Percentiles rank a stretch among this genome's conserved stretches.
Conservation (phyloP, 2,113 vertebrate genomes). For the Oreochromis spilurus region DNA sequence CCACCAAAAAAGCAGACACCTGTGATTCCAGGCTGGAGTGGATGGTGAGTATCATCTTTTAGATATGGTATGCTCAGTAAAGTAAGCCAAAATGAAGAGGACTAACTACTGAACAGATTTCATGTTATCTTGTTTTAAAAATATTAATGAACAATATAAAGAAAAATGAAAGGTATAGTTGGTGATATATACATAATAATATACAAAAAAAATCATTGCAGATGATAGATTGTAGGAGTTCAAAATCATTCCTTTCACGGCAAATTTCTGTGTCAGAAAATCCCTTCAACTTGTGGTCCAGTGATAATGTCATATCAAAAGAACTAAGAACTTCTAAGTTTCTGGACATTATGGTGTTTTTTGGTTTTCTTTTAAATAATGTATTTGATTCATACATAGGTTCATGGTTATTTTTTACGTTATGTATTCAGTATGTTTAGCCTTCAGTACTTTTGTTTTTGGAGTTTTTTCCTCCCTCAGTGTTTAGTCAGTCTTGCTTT, state of each 20-base stretch:
- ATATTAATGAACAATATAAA: fast-evolving
- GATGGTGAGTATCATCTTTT: background rate
- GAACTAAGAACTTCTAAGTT: fast-evolving
- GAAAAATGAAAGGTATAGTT: background rate
- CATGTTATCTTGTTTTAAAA: background rate
- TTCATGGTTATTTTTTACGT: background rate
- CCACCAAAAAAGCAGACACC: constrained; percentile 21
- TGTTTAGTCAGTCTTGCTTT: fast-evolving
- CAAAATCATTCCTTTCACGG: background rate
- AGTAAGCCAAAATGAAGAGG: background rate
- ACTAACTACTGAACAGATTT: background rate
- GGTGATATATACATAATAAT: fast-evolving
- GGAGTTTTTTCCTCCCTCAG: background rate
- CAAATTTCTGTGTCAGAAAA: background rate
- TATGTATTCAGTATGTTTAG: background rate
- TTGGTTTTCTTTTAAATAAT: background rate
- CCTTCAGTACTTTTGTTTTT: background rate
- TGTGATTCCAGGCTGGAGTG: background rate
- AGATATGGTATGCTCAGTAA: background rate
- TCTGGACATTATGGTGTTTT: background rate
- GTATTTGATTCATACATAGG: background rate
- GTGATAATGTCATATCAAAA: fast-evolving
- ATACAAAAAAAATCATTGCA: background rate
- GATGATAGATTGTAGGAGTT: background rate
- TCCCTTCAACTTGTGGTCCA: fast-evolving